phyloP scores from a whole-genome alignment of 2,888 invertebrate species.

The Metacarcinus magister region DNA sequence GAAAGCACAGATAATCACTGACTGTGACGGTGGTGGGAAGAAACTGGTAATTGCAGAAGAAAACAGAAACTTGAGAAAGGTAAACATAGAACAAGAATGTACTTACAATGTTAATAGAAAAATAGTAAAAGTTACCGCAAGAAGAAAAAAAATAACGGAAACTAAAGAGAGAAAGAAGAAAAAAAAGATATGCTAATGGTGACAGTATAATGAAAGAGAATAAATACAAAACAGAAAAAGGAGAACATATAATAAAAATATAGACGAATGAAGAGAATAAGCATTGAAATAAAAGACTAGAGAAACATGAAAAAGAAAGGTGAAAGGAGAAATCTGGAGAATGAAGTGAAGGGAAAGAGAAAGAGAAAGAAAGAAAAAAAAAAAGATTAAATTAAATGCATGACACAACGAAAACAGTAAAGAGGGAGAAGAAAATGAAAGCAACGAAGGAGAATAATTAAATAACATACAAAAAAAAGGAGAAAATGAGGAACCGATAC shows the following conservation, averaged over 20 bases:
- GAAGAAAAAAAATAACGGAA: neutral
- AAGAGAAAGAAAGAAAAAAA: neutral
- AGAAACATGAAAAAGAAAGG: neutral
- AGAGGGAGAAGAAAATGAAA: neutral
- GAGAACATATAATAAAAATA: neutral
- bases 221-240: neutral
- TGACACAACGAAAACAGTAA: neutral
- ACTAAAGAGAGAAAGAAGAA: neutral
- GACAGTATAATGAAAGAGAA: neutral
- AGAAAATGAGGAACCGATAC: neutral
- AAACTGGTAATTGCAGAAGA: neutral
- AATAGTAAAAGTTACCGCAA: neutral
- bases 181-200: neutral
- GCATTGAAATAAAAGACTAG: neutral
- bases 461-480: neutral
- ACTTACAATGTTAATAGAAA: neutral
- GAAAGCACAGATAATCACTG: conserved; percentile 32
- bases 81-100: neutral
- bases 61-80: neutral
- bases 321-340: neutral
- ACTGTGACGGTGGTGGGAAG: conserved; percentile 38
- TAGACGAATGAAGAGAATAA: neutral
- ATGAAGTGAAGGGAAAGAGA: neutral
- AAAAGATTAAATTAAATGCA: neutral
- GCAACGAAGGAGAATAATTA: neutral